These are phyloP conservation scores for Thomomys bottae DNA, from an alignment of 2,113 vertebrate genomes.

Conservation along the genomic window DNA sequence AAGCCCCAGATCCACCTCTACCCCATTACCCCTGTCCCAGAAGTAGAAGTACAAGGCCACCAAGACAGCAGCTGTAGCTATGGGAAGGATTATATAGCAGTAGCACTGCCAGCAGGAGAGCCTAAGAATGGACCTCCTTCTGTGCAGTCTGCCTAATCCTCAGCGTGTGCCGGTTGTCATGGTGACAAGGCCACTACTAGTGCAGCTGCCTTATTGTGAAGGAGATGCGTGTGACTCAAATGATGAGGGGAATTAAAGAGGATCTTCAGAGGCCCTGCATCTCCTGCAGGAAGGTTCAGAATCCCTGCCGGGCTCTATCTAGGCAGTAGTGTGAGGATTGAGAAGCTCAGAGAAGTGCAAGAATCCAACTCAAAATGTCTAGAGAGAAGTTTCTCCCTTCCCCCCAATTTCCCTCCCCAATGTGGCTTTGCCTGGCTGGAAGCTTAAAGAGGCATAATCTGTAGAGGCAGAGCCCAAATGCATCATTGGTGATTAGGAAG, in stretches of 20 bases:
- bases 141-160: background rate
- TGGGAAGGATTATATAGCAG: background rate
- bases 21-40: accelerated
- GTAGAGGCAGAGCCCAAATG: background rate
- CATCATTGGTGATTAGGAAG: constrained; percentile 19
- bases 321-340: background rate
- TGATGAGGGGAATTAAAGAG: constrained; percentile 56
- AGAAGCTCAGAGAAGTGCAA: background rate
- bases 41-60: background rate
- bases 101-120: constrained; percentile 59
- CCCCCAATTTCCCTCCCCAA: no score
- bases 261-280: background rate
- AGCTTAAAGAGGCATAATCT: background rate
- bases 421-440: background rate
- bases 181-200: constrained; percentile 39
- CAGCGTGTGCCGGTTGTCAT: constrained; percentile 62
- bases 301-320: background rate
- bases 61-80: no score
- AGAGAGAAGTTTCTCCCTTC: background rate
- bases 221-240: constrained; percentile 33
- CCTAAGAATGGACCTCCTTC: background rate
- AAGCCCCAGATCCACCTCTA: no score
- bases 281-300: constrained; percentile 47
- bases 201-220: constrained; percentile 56
- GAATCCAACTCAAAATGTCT: background rate